phyloP scores from a whole-genome alignment of 2,113 vertebrate genomes.

The Erpornis zantholeuca region DNA sequence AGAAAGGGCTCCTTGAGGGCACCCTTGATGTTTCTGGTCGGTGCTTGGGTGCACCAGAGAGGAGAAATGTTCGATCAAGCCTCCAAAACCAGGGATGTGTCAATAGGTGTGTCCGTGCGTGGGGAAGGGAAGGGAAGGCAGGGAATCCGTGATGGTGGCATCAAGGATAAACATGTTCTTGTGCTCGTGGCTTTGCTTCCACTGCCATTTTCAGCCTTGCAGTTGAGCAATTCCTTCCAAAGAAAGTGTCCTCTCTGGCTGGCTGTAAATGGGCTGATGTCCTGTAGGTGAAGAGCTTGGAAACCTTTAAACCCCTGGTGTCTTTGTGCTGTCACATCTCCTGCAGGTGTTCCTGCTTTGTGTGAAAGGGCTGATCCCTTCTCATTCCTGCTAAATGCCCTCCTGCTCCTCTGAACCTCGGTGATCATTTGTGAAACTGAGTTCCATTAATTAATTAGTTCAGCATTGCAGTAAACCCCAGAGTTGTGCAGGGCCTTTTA shows the following conservation, averaged over 20 bases:
- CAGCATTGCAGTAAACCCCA: neutral
- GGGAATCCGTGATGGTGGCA: neutral
- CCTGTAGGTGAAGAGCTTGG: neutral
- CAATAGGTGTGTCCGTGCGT: neutral
- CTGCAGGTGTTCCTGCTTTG: neutral
- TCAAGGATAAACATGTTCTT: neutral
- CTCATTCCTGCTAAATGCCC: neutral
- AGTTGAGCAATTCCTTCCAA: neutral
- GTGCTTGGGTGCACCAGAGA: neutral
- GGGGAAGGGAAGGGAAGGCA: neutral
- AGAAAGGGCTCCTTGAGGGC: neutral
- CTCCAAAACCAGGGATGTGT: neutral
- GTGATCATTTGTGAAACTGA: neutral
- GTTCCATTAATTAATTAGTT: neutral
- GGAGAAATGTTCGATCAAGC: neutral
- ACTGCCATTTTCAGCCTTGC: neutral
- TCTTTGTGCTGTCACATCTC: neutral
- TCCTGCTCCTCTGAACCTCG: rapidly evolving
- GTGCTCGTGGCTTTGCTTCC: neutral
- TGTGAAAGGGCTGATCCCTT: neutral
- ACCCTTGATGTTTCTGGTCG: rapidly evolving
- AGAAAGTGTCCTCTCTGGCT: neutral
- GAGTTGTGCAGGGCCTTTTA: neutral
- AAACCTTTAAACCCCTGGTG: neutral
- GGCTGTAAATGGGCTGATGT: neutral